These are phyloP conservation scores for Macropis europaea DNA, from an alignment of 2,888 invertebrate genomes.

Conservation along the genomic window DNA sequence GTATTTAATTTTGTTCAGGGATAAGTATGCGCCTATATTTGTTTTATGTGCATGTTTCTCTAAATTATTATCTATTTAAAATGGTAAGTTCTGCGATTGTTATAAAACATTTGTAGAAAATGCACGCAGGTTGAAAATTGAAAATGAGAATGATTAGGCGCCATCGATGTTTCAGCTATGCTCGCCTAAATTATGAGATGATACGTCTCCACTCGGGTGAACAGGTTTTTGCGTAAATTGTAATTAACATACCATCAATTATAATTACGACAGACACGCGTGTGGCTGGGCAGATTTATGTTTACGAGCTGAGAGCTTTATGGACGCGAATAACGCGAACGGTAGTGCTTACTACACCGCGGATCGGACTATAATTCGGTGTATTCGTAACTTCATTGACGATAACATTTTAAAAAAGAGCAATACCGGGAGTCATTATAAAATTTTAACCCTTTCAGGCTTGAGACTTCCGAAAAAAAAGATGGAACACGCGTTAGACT, in stretches of 20 bases:
- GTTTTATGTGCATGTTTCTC: too few relatives aligned
- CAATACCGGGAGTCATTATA: not conserved
- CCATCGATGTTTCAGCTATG: conserved; percentile 16
- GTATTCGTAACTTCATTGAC: conserved; percentile 36
- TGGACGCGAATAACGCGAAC: conserved; percentile 50
- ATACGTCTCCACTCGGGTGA: conserved; percentile 21
- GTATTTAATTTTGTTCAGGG: not conserved
- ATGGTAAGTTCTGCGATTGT: too few relatives aligned
- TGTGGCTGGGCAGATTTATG: conserved; percentile 56
- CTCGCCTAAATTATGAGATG: conserved; percentile 35
- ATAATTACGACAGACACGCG: conserved; percentile 57
- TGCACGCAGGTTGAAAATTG: too few relatives aligned
- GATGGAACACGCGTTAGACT: too few relatives aligned
- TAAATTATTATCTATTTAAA: too few relatives aligned
- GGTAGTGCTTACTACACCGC: conserved; percentile 36
- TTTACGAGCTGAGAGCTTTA: conserved; percentile 57
- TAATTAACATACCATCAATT: conserved; percentile 66
- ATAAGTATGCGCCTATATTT: too few relatives aligned
- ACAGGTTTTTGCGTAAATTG: conserved; percentile 63
- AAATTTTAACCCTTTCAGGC: not conserved
- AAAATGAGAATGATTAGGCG: conserved; percentile 14
- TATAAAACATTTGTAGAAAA: too few relatives aligned
- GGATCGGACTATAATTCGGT: conserved; percentile 32
- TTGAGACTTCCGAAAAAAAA: too few relatives aligned
- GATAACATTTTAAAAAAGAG: not conserved